phyloP scores from a whole-genome alignment of 2,888 invertebrate species.

The Epirrita christyi region DNA sequence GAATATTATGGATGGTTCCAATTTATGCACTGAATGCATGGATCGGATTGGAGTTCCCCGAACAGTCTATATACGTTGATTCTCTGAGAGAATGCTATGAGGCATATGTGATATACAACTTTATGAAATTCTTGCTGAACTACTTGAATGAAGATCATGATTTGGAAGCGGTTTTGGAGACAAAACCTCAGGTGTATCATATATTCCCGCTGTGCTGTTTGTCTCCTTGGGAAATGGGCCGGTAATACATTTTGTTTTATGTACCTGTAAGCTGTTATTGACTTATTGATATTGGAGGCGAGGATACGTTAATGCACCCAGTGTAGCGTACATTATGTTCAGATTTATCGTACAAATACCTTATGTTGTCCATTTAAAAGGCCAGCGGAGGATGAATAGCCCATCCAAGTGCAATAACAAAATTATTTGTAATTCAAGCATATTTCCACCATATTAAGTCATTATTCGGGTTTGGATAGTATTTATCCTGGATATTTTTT shows the following conservation, averaged over 20 bases:
- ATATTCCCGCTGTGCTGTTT: conserved; percentile 96
- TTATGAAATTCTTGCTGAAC: conserved; percentile 96
- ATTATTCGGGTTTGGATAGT: too few relatives aligned
- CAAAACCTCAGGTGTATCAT: conserved; percentile 94
- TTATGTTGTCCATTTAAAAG: too few relatives aligned
- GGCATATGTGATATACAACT: conserved; percentile 99
- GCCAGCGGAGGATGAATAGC: too few relatives aligned
- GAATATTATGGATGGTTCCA: conserved; percentile 98
- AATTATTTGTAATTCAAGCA: too few relatives aligned
- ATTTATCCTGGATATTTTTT: too few relatives aligned
- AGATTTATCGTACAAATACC: too few relatives aligned
- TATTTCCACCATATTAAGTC: too few relatives aligned
- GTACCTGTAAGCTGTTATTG: too few relatives aligned
- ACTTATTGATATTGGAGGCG: too few relatives aligned
- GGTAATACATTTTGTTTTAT: conserved; percentile 66
- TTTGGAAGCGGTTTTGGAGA: conserved; percentile 91
- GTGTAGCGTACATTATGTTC: too few relatives aligned
- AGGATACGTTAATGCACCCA: too few relatives aligned
- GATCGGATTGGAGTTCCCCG: conserved; percentile 94
- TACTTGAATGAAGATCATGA: conserved; percentile 95
- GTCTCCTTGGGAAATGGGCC: conserved; percentile 97
- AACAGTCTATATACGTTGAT: conserved; percentile 96
- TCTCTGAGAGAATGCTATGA: conserved; percentile 98
- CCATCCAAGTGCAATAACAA: too few relatives aligned
- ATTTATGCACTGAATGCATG: conserved; percentile 98